phyloP scores from a whole-genome alignment of 2,797 vertebrate genomes.

The Lutjanus argentimaculatus region DNA sequence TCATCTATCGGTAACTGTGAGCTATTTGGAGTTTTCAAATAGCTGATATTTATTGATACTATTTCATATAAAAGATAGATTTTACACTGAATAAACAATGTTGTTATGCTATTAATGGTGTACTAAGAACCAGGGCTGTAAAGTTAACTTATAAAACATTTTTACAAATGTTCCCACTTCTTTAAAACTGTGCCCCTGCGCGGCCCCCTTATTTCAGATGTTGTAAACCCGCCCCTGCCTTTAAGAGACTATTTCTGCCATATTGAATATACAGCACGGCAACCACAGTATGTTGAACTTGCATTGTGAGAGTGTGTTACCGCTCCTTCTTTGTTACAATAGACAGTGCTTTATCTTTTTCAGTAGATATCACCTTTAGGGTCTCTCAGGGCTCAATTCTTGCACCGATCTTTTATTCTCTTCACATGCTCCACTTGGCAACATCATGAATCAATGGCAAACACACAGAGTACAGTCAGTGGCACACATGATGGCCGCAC shows the following conservation, averaged over 20 bases:
- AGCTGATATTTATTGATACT: background rate
- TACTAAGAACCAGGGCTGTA: background rate
- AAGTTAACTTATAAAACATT: too few species aligned
- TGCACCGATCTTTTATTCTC: slow-evolving; percentile 64
- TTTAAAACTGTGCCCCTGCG: background rate
- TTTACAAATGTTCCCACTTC: background rate
- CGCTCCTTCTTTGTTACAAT: slow-evolving; percentile 55
- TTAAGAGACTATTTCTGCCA: background rate
- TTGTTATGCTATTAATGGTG: background rate
- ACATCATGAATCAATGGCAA: slow-evolving; percentile 74
- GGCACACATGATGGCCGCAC: slow-evolving; percentile 18
- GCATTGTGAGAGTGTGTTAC: slow-evolving; percentile 39
- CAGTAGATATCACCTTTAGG: slow-evolving; percentile 70
- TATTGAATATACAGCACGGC: slow-evolving; percentile 9
- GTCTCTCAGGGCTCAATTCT: slow-evolving; percentile 66
- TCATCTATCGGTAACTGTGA: background rate
- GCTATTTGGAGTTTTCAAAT: background rate
- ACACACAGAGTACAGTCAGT: slow-evolving; percentile 24
- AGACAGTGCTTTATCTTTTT: slow-evolving; percentile 72
- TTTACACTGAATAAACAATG: background rate
- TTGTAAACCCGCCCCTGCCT: background rate
- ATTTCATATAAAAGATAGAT: background rate
- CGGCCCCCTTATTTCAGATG: background rate
- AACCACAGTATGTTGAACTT: slow-evolving; percentile 11
- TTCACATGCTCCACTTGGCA: slow-evolving; percentile 65